phyloP scores from a whole-genome alignment of 2,888 invertebrate species.

The Nymphalis urticae region DNA sequence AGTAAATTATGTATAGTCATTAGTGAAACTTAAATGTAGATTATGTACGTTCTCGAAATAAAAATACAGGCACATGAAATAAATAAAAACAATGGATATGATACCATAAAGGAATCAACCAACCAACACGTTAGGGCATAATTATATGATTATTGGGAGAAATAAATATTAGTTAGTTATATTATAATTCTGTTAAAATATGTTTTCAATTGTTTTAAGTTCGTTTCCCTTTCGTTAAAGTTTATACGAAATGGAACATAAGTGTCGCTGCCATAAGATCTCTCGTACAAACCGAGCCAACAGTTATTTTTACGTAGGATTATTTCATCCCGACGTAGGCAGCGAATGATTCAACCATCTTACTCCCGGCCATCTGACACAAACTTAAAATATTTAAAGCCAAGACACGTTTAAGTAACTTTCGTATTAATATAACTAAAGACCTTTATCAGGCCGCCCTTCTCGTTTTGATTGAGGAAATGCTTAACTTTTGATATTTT shows the following conservation, averaged over 20 bases:
- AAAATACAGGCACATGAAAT: too few species aligned
- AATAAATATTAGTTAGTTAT: too few species aligned
- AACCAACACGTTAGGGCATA: too few species aligned
- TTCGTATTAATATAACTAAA: not conserved
- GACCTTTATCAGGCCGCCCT: slow-evolving; percentile 11
- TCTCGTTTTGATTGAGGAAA: slow-evolving; percentile 19
- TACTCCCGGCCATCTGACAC: slow-evolving; percentile 2
- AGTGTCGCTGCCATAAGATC: slow-evolving; percentile 18
- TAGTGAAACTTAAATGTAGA: too few species aligned
- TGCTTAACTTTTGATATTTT: not conserved
- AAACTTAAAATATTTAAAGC: slow-evolving; percentile 8
- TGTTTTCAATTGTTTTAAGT: not conserved
- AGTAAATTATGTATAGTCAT: too few species aligned
- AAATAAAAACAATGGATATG: too few species aligned
- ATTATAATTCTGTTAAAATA: not conserved
- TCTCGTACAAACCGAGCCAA: slow-evolving; percentile 20
- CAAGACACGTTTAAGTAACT: not conserved
- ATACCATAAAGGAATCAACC: too few species aligned
- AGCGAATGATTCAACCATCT: slow-evolving; percentile 6
- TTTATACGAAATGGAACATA: not conserved
- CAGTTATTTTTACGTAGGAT: slow-evolving; percentile 20
- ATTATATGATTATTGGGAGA: too few species aligned
- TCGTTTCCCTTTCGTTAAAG: not conserved
- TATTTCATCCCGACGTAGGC: slow-evolving; percentile 13
- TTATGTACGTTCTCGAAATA: too few species aligned